phyloP scores from a whole-genome alignment of 2,113 vertebrate genomes.

The Eolophus roseicapilla region DNA sequence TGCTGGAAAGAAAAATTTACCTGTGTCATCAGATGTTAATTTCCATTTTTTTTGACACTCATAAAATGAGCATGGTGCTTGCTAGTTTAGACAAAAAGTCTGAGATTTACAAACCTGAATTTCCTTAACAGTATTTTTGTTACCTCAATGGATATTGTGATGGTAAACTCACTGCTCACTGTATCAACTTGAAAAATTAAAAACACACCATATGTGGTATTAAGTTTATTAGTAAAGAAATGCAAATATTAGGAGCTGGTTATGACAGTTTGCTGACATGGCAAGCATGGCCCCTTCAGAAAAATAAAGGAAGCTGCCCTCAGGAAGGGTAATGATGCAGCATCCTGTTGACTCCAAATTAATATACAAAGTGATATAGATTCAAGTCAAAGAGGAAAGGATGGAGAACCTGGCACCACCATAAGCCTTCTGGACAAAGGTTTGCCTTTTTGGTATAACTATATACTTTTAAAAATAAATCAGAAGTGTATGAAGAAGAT shows the following conservation, averaged over 20 bases:
- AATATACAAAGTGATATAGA: background rate
- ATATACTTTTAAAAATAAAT: background rate
- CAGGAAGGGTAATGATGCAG: constrained; percentile 13
- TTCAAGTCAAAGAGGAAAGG: constrained; percentile 8
- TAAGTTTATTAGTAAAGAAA: background rate
- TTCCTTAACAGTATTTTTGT: background rate
- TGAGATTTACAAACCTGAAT: background rate
- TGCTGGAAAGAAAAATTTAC: background rate
- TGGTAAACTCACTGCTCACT: background rate
- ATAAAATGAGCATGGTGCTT: background rate
- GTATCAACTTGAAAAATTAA: background rate
- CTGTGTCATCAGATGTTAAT: background rate
- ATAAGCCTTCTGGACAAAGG: background rate
- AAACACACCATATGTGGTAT: background rate
- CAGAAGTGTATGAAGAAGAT: background rate
- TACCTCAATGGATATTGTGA: background rate
- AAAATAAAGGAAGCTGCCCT: background rate
- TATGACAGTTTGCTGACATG: background rate
- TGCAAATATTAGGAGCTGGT: background rate
- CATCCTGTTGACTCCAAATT: constrained; percentile 41
- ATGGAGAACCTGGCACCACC: background rate
- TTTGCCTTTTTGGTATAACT: background rate
- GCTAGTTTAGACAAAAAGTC: background rate
- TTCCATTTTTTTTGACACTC: background rate
- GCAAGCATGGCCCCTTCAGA: background rate